Percentiles rank a stretch among this genome's conserved stretches.
Conservation (phyloP, 2,113 vertebrate genomes). For the Micromys minutus region DNA sequence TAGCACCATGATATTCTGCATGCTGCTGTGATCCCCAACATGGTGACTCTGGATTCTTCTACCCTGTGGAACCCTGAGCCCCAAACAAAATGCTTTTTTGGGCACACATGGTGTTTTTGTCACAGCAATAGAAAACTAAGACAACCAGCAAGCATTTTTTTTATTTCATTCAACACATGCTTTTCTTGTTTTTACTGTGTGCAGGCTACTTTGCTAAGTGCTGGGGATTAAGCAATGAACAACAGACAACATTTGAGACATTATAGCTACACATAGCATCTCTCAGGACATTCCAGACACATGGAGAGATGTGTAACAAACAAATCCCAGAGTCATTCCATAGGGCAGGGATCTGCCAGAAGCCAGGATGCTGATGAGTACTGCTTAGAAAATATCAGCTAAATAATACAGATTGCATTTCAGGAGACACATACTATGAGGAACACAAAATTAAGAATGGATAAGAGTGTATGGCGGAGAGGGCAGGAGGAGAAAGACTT, state of each 20-base stretch:
- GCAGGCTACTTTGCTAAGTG: neutral
- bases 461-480: neutral
- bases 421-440: neutral
- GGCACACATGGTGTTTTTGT: neutral
- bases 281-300: neutral
- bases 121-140: neutral
- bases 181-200: neutral
- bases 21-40: neutral
- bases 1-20: neutral
- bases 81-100: neutral
- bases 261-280: neutral
- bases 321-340: neutral
- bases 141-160: neutral
- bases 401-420: neutral
- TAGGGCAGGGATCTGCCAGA: neutral
- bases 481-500: neutral
- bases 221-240: neutral
- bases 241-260: neutral
- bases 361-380: neutral
- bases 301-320: neutral
- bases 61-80: neutral
- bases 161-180: neutral
- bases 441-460: neutral
- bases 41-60: neutral
- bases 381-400: too few relatives aligned